phyloP scores from a whole-genome alignment of 2,113 vertebrate species.

The Menura novaehollandiae region DNA sequence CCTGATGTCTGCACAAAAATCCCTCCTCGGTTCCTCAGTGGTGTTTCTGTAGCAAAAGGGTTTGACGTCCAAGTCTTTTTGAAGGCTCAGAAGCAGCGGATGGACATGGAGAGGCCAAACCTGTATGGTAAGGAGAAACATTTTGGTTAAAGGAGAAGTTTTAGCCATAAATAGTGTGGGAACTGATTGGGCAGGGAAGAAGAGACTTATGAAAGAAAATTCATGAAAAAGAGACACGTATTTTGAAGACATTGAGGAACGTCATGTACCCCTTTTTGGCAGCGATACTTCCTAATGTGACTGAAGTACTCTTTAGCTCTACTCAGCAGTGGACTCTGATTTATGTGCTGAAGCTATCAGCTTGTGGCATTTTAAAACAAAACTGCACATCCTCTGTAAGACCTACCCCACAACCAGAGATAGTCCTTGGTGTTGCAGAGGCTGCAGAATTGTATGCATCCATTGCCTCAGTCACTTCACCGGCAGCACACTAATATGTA shows the following conservation, averaged over 20 bases:
- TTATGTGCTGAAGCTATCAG: background rate
- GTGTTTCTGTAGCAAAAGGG: constrained; percentile 80
- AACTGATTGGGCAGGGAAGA: background rate
- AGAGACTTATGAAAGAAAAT: background rate
- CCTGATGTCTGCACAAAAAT: constrained; percentile 84
- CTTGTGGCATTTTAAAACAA: background rate
- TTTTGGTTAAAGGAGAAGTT: background rate
- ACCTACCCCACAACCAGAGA: background rate
- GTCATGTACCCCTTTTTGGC: background rate
- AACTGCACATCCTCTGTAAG: background rate
- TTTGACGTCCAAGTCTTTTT: constrained; percentile 84
- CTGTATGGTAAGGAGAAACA: constrained; percentile 75
- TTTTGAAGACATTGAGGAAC: background rate
- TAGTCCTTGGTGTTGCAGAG: rapidly evolving
- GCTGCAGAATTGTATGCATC: rapidly evolving
- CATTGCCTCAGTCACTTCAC: background rate
- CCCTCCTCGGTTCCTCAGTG: constrained; percentile 83
- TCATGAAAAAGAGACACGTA: background rate
- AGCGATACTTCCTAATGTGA: background rate
- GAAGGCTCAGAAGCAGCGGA: constrained; percentile 82
- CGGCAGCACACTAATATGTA: rapidly evolving
- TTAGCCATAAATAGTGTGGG: background rate
- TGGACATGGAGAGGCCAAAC: constrained; percentile 80
- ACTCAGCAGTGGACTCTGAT: background rate
- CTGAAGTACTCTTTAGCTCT: background rate